Evolutionary conservation across 2,888 invertebrate genomes (phyloP).

Genomic region (Nycteola revayana): DNA sequence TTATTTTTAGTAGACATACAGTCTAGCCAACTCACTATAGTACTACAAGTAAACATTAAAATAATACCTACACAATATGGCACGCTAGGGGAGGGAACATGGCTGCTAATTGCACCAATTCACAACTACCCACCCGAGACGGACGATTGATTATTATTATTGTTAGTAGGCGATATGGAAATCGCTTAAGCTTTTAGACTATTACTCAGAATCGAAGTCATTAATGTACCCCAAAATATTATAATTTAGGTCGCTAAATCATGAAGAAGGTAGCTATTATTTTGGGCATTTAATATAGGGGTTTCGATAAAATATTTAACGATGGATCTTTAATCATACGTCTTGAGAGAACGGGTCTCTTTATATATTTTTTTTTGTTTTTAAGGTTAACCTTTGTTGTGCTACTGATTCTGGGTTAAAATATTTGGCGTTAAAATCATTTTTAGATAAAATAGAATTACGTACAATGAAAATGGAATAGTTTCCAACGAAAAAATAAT

Average conservation of each 20-base stretch:
- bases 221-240: conserved; percentile 24
- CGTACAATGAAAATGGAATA: too few relatives aligned
- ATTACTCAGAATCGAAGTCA: conserved; percentile 19
- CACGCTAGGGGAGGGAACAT: conserved; percentile 37
- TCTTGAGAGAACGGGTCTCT: too few relatives aligned
- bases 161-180: conserved; percentile 47
- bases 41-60: too few relatives aligned
- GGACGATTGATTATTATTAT: conserved; percentile 58
- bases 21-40: too few relatives aligned
- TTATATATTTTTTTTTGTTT: too few relatives aligned
- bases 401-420: too few relatives aligned
- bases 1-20: too few relatives aligned
- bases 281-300: conserved; percentile 5
- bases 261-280: conserved; percentile 17
- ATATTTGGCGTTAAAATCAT: too few relatives aligned
- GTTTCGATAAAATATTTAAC: too few relatives aligned
- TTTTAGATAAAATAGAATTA: too few relatives aligned
- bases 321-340: too few relatives aligned
- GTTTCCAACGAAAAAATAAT: too few relatives aligned
- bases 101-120: conserved; percentile 69
- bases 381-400: background rate
- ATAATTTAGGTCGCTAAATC: conserved; percentile 23
- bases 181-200: conserved; percentile 41
- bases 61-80: conserved; percentile 11
- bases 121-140: conserved; percentile 51